A percentile compares a stretch with the other conserved stretches of the same genome.
Conservation (phyloP, 2,113 vertebrate species). For the cat (Felis catus) region F.catus_Fca126_mat1.0 CM031412.1:66124001-66124500, state of each 20-base stretch:
- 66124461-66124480: not conserved
- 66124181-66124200: not conserved
- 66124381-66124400: not conserved
- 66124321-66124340: not conserved
- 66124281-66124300: not conserved
- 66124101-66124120: slow-evolving; percentile 46
- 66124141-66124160: slow-evolving; percentile 35
- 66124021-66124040: slow-evolving; percentile 9
- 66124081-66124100: slow-evolving; percentile 18
- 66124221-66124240: not conserved
- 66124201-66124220: not conserved
- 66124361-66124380: not conserved
- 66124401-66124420: not conserved
- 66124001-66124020: slow-evolving; percentile 1
- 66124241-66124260: not conserved
- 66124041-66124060: not conserved
- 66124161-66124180: not conserved
- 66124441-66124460: not conserved
- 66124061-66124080: not conserved
- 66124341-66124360: not conserved
- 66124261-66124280: not conserved
- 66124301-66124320: not conserved
- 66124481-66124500: not conserved
- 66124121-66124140: slow-evolving; percentile 40
- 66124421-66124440: not conserved